Evolutionary conservation across 2,113 vertebrate species (phyloP).

Genomic region (Notothenia rossii): DNA sequence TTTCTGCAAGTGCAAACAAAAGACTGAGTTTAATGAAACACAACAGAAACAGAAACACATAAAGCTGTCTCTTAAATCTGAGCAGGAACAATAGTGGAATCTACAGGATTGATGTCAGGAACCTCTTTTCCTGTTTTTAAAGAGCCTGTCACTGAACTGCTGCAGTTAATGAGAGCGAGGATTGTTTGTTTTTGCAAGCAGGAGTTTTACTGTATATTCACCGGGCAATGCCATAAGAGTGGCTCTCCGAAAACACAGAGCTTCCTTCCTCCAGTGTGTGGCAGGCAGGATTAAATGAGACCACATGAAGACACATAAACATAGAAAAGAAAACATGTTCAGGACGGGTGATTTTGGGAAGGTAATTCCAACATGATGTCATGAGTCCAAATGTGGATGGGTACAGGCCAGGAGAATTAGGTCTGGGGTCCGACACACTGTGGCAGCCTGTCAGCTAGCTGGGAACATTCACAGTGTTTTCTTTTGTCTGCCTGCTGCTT

Average conservation of each 20-base stretch:
- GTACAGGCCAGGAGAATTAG: not conserved
- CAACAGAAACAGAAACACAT: slow-evolving; percentile 34
- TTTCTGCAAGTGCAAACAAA: slow-evolving; percentile 28
- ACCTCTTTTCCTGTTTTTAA: slow-evolving; percentile 69
- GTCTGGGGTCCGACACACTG: slow-evolving; percentile 7
- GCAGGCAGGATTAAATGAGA: slow-evolving; percentile 6
- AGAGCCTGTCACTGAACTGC: slow-evolving; percentile 6
- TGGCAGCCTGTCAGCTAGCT: slow-evolving; percentile 12
- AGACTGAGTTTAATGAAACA: slow-evolving; percentile 9
- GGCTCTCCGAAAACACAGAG: slow-evolving; percentile 37
- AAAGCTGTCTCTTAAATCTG: slow-evolving; percentile 74
- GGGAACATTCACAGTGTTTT: slow-evolving; percentile 13
- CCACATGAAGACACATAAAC: not conserved
- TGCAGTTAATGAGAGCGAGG: slow-evolving; percentile 24
- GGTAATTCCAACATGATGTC: slow-evolving; percentile 19
- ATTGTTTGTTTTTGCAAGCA: slow-evolving; percentile 46
- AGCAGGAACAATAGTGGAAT: slow-evolving; percentile 62
- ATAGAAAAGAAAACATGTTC: slow-evolving; percentile 14
- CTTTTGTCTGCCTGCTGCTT: not conserved
- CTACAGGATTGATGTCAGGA: slow-evolving; percentile 23
- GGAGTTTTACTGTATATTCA: slow-evolving; percentile 15
- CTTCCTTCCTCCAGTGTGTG: slow-evolving; percentile 57
- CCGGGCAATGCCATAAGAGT: slow-evolving; percentile 18
- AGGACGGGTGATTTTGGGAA: not conserved
- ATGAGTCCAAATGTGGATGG: slow-evolving; percentile 6